A percentile compares a stretch with the other conserved stretches of the same genome.
These are phyloP conservation scores for Melipona quadrifasciata DNA, from an alignment of 1,140 invertebrate species.

Conservation along the genomic window DNA sequence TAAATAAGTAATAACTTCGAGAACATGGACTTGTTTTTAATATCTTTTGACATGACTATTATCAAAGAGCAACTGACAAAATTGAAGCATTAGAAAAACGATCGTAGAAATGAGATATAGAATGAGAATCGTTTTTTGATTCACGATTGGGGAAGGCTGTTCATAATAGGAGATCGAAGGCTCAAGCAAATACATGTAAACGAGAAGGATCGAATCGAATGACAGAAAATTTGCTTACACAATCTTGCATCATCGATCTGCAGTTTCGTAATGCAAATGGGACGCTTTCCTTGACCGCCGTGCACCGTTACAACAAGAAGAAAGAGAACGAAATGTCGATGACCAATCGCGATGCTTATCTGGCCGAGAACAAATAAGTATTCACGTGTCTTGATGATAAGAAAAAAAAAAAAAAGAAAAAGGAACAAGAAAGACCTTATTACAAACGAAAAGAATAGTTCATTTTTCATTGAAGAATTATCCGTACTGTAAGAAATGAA, in stretches of 20 bases:
- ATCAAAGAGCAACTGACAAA: background rate
- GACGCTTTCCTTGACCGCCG: background rate
- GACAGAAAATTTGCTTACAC: background rate
- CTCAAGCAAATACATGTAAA: background rate
- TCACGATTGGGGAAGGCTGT: background rate
- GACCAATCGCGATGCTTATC: background rate
- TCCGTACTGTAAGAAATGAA: too few relatives aligned
- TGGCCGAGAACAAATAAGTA: background rate
- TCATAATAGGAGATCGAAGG: background rate
- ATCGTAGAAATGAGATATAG: background rate
- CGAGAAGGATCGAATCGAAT: background rate
- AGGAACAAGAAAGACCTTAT: background rate
- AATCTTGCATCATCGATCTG: constrained; percentile 16
- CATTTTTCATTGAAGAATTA: background rate
- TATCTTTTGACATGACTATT: rapidly evolving
- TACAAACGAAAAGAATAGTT: background rate
- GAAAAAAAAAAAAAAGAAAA: background rate
- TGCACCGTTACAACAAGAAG: background rate
- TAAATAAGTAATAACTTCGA: too few relatives aligned
- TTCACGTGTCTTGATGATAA: background rate
- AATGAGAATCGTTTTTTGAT: background rate
- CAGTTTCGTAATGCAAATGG: constrained; percentile 1
- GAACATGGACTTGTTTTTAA: too few relatives aligned
- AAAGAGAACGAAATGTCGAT: background rate
- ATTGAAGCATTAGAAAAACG: background rate